These are phyloP conservation scores for Cylloceria caligata DNA, from an alignment of 2,888 invertebrate species.

Conservation along the genomic window DNA sequence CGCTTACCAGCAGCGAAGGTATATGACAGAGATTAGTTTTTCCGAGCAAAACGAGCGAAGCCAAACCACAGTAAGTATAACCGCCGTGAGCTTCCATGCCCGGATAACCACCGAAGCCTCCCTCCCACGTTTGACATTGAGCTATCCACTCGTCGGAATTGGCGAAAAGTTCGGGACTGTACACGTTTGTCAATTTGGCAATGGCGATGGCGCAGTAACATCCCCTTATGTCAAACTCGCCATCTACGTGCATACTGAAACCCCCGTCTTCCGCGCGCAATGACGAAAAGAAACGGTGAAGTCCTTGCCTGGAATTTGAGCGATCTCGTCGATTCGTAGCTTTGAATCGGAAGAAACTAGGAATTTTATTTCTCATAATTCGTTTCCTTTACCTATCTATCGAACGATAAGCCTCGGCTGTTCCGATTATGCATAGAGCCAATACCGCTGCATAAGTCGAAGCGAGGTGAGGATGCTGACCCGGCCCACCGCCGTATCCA, in stretches of 20 bases:
- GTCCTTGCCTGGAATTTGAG: conserved; percentile 85
- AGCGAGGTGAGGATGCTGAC: conserved; percentile 96
- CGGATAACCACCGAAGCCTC: conserved; percentile 97
- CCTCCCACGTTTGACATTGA: conserved; percentile 98
- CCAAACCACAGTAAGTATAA: conserved; percentile 99
- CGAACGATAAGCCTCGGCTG: conserved; percentile 93
- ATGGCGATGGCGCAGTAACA: conserved; percentile 98
- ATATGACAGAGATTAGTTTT: conserved; percentile 91
- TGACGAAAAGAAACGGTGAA: conserved; percentile 92
- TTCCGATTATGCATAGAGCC: conserved; percentile 95
- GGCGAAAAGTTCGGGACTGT: conserved; percentile 91
- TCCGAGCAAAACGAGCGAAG: conserved; percentile 93
- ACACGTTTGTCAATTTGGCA: conserved; percentile 93
- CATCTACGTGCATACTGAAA: conserved; percentile 95
- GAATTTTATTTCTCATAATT: neutral
- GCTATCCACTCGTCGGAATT: conserved; percentile 97
- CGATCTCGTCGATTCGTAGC: neutral
- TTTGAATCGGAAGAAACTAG: too few species aligned
- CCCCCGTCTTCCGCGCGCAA: conserved; percentile 94
- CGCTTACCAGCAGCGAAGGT: conserved; percentile 88
- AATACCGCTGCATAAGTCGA: conserved; percentile 99
- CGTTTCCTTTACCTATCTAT: conserved; percentile 89
- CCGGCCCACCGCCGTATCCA: conserved; percentile 98
- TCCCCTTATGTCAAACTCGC: conserved; percentile 97
- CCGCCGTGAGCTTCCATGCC: conserved; percentile 99